Evolutionary conservation across 2,888 invertebrate species (phyloP), one percentile per base, ranked within the genome.

Genomic region (Mesorhabditis spiculigera): DNA sequence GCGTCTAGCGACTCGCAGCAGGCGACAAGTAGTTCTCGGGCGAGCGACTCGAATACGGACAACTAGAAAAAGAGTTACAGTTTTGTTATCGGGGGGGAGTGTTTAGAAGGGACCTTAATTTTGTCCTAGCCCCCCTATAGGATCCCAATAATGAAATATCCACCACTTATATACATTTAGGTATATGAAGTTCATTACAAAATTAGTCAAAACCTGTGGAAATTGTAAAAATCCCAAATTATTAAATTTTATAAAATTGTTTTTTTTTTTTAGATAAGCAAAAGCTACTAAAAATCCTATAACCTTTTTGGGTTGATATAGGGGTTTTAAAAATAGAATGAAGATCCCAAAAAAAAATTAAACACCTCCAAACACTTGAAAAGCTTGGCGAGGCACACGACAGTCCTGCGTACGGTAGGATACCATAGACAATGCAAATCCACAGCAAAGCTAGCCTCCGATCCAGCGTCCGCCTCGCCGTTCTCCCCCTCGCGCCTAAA

Each of bases 351-450:
- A 8, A 45, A 8, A 58, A 64, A 68, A n/a, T 45, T 67, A 74
- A 79, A 75, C 78, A 89, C 89, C 84, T 89, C 97, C 8, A 98
- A 90, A 86, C 96, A 97, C 67, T 95, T 90, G 86, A 92, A 93
- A 0, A 95, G 89, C 73, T 97, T 91, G 0, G 97, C 96, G 4
- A 98, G 89, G 75, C 95, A 96, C 41, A 96, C 93, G 28, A 98
- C 88, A 0, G 97, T 95, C 64, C 98, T 89, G 28, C 97, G 90
- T 0, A 98, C 95, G 0, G 94, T 95, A 0, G 98, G 98, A 87
- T 97, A 98, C 98, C 98, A 98, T 95, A 98, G 95, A 43, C 97
- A 98, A 87, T 97, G 97, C 45, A 97, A 89, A 89, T 98, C 97
- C 0, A 96, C 94, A 0, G 95, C 93, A 0, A 93, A 86, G 87